Conservation (phyloP, 2,888 invertebrate genomes). For the Brenthis ino region DNA sequence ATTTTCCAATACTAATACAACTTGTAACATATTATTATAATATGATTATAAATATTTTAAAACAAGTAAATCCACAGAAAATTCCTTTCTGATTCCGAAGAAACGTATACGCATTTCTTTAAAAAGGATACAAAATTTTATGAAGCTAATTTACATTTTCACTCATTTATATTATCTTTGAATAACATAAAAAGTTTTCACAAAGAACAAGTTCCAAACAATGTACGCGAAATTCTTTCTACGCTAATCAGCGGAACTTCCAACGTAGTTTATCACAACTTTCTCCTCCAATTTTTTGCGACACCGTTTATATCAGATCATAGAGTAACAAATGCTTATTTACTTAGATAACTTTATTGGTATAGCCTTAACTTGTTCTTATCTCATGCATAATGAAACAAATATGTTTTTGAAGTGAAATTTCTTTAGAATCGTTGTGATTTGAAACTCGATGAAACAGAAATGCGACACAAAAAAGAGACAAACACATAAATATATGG, state of each 20-base stretch:
- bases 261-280: conserved; percentile 63
- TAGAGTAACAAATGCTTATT: conserved; percentile 5
- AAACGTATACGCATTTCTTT: no score
- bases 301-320: conserved; percentile 44
- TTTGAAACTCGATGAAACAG: no score
- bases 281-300: conserved; percentile 50
- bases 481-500: no score
- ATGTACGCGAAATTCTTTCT: conserved; percentile 49
- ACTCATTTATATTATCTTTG: conserved; percentile 16
- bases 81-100: no score
- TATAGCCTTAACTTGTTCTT: background rate
- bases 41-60: no score
- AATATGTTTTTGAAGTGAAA: no score
- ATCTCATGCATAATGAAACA: background rate
- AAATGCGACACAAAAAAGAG: no score
- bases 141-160: background rate
- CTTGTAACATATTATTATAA: no score
- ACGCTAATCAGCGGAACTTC: conserved; percentile 66
- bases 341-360: background rate
- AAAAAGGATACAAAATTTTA: no score
- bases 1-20: no score
- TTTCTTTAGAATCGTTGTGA: no score
- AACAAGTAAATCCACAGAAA: no score
- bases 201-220: conserved; percentile 20
- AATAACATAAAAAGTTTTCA: conserved; percentile 18